A percentile compares a stretch with the other conserved stretches of the same genome.
These are phyloP conservation scores for Adrianichthys oophorus DNA, from an alignment of 2,797 vertebrate species.

Conservation along the genomic window DNA sequence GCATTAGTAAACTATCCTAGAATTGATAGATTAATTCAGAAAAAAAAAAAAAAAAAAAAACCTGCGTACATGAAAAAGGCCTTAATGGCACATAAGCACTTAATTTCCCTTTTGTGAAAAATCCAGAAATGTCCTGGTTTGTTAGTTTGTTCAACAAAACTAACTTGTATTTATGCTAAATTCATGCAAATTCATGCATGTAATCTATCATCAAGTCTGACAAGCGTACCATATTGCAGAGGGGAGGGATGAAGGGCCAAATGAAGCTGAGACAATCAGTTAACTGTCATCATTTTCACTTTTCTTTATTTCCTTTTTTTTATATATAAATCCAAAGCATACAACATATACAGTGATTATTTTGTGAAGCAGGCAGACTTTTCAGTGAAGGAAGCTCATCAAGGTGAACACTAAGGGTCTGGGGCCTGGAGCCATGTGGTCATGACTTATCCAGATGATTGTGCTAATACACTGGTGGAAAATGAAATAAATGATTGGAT, in stretches of 20 bases:
- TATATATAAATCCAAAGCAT: constrained; percentile 1
- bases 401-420: constrained; percentile 81
- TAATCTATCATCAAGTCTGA: constrained; percentile 96
- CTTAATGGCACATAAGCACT: constrained; percentile 43
- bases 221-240: constrained; percentile 94
- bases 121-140: constrained; percentile 78
- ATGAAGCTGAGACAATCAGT: constrained; percentile 92
- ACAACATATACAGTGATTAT: neutral
- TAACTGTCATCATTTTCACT: constrained; percentile 85
- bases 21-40: no score
- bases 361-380: constrained; percentile 63
- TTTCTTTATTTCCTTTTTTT: constrained; percentile 75
- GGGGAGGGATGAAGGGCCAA: constrained; percentile 86
- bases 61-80: constrained; percentile 2
- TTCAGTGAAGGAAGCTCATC: constrained; percentile 84
- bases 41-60: no score
- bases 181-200: constrained; percentile 97
- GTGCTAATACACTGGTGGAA: constrained; percentile 82
- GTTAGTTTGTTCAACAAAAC: constrained; percentile 87
- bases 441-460: constrained; percentile 79
- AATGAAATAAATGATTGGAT: constrained; percentile 90
- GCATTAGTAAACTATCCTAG: no score
- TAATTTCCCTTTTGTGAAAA: constrained; percentile 59
- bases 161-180: constrained; percentile 90
- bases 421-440: constrained; percentile 85